Evolutionary conservation across 1,140 invertebrate genomes (phyloP).

Genomic region (Zaprionus camerounensis): DNA sequence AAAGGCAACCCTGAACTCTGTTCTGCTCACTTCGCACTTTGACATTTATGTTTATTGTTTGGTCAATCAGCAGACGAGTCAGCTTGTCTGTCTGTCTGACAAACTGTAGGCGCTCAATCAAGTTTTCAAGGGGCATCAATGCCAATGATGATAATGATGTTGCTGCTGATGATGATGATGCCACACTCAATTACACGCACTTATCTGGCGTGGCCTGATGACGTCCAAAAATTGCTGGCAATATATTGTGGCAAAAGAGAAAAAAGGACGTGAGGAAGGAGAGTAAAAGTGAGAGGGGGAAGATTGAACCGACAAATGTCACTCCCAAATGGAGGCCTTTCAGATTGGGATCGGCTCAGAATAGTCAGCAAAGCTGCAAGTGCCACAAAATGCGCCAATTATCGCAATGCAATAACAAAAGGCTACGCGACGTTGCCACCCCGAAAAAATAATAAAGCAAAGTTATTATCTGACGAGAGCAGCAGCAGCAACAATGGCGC

Average conservation of each 20-base stretch:
- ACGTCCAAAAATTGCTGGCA: constrained; percentile 56
- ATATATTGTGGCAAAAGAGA: constrained; percentile 48
- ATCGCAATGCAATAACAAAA: constrained; percentile 61
- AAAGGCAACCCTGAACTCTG: not conserved
- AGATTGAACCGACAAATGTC: constrained; percentile 45
- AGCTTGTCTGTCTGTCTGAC: constrained; percentile 3
- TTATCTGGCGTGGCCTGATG: constrained; percentile 29
- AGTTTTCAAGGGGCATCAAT: constrained; percentile 57
- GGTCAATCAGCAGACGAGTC: constrained; percentile 28
- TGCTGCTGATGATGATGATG: constrained; percentile 30
- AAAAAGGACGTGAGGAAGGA: not conserved
- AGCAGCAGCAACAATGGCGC: constrained; percentile 28
- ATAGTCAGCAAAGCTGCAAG: constrained; percentile 47
- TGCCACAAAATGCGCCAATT: constrained; percentile 75
- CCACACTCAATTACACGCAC: constrained; percentile 76
- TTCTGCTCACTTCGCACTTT: constrained; percentile 14
- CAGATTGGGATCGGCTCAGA: constrained; percentile 62
- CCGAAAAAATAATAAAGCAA: constrained; percentile 74
- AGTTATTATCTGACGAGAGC: constrained; percentile 71
- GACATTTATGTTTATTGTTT: constrained; percentile 47
- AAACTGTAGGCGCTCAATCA: constrained; percentile 55
- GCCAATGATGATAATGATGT: constrained; percentile 19
- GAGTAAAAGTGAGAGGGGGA: constrained; percentile 35
- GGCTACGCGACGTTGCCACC: not conserved
- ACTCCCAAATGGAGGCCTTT: constrained; percentile 61